Conservation (phyloP, 1,140 invertebrate genomes). For the Saccostrea glomerata region DNA sequence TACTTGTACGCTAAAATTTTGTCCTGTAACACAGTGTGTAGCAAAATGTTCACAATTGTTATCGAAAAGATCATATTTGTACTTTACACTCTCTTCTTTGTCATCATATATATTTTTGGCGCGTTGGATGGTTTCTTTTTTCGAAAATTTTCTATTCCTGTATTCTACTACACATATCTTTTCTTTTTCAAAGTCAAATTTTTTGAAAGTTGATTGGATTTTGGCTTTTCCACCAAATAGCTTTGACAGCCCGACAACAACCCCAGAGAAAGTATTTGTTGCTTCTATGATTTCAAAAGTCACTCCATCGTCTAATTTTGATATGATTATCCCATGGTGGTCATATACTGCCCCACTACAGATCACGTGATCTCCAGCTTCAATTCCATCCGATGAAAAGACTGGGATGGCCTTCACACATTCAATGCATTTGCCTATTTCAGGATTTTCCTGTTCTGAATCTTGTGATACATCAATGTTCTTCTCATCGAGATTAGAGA, state of each 20-base stretch:
- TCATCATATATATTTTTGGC: background rate
- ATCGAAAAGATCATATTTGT: conserved; percentile 17
- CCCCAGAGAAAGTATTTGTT: conserved; percentile 22
- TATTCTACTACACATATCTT: conserved; percentile 12
- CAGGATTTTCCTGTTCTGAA: background rate
- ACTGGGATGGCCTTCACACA: conserved; percentile 40
- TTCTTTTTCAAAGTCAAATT: conserved; percentile 18
- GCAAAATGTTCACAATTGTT: conserved; percentile 51
- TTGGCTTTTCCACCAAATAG: conserved; percentile 29
- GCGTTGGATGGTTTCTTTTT: background rate
- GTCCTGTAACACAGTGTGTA: conserved; percentile 39
- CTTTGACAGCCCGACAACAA: background rate
- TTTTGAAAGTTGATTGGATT: background rate
- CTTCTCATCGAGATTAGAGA: background rate
- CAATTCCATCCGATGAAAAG: background rate
- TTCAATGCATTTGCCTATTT: conserved; percentile 36
- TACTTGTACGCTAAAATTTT: conserved; percentile 37
- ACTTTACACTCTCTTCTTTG: background rate
- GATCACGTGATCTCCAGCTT: conserved; percentile 39
- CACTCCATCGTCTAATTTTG: background rate
- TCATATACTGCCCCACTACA: conserved; percentile 43
- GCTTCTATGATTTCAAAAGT: conserved; percentile 17
- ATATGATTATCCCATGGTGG: conserved; percentile 39
- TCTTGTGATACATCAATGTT: background rate
- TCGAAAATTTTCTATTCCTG: conserved; percentile 1